Conservation (phyloP, 2,113 vertebrate genomes). For the Cyprinodon tularosa region DNA sequence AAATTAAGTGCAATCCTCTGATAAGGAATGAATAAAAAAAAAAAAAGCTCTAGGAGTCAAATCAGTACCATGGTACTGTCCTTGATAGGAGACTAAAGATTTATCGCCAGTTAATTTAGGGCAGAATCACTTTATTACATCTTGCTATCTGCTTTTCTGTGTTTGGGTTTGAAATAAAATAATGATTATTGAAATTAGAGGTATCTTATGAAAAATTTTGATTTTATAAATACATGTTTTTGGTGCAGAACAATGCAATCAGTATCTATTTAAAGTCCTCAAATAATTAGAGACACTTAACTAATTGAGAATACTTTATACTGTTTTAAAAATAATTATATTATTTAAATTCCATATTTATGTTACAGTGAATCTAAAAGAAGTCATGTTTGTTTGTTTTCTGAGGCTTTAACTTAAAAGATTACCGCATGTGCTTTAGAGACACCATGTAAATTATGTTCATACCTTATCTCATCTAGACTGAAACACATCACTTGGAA, state of each 20-base stretch:
- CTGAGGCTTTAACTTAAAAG: background rate
- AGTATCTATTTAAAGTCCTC: background rate
- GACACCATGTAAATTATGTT: background rate
- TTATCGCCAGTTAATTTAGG: background rate
- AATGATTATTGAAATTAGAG: background rate
- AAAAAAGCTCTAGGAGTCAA: conserved; percentile 21
- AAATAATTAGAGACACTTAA: background rate
- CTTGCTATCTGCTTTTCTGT: background rate
- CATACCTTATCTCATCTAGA: conserved; percentile 15
- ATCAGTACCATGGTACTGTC: background rate
- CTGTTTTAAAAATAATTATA: background rate
- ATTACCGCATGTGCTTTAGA: background rate
- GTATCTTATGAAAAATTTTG: background rate
- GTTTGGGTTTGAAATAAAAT: background rate
- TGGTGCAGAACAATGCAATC: background rate
- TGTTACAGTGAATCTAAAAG: background rate
- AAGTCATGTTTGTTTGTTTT: background rate
- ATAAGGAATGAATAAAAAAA: conserved; percentile 30
- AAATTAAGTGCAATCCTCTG: conserved; percentile 1
- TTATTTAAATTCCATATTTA: background rate
- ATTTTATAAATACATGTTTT: background rate
- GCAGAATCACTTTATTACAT: background rate
- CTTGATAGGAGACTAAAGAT: background rate
- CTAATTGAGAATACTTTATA: background rate
- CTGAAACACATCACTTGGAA: conserved; percentile 2